Base-by-base conservation (phyloP, 2,797 vertebrate genomes). In the Kryptolebias ocellatus region DNA sequence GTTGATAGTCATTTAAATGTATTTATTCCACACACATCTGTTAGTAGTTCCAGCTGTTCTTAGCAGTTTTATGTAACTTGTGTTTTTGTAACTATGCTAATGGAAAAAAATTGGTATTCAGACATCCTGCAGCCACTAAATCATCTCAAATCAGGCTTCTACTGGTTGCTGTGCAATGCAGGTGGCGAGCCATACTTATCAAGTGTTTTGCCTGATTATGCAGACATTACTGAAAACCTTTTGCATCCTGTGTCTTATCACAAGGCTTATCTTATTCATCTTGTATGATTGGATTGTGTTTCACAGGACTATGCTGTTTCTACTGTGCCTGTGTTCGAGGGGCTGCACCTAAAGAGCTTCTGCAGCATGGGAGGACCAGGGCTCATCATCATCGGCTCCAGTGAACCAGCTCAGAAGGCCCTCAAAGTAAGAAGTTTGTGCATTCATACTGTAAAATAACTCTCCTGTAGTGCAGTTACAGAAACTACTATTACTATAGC, bases 281-380 rank as follows among this genome's bases (percentile, higher is more conserved):
- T 17, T 28, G 16, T 54, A 28, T 61, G n/a, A 67, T 74, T 55
- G 18, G 11, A 17, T 64, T 78, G 53, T 89, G 74, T 80, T 72
- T 14, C 77, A 18, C 87, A 99, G 98, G 98, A 99, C 92, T 99
- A 97, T 12, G 95, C 97, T 0, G 98, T 99, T 74, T 98, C 98
- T 34, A 99, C 95, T 0, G 96, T 99, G n/a, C 95, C 97, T 0
- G 96, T 98, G 67, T 63, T 79, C 31, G 93, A 94, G 3, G 76
- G 90, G 31, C 91, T 99, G 79, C 98, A 99, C 82, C 91, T 99
- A 89, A 99, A 99, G 92, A 94, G 95, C 83, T 96, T 96, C 92
- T 99, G 98, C 94, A 98, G 96, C 76, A 99, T 99, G 98, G 98
- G 96, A 53, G 98, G 96, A 70, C 97, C 98, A 11, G 97, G 96